A percentile compares a stretch with the other conserved stretches of the same genome.
phyloP scores from a whole-genome alignment of 2,113 vertebrate species.

The Syngnathus typhle region DNA sequence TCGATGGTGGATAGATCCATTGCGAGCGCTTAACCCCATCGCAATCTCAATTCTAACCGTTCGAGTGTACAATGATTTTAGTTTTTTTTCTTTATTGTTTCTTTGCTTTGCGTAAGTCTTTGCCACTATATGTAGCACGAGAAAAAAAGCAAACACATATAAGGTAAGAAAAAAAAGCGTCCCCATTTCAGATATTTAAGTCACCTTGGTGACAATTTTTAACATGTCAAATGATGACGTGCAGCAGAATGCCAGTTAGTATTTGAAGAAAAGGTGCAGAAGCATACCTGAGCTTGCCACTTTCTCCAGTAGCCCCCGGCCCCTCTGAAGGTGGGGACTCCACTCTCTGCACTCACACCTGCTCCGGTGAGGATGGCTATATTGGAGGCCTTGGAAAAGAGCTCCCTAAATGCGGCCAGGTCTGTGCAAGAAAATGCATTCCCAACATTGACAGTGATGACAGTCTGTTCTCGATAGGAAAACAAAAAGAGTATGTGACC shows the following conservation, averaged over 20 bases:
- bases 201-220: neutral
- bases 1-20: no score
- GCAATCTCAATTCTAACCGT: no score
- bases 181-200: no score
- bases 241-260: neutral
- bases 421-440: constrained; percentile 56
- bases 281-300: constrained; percentile 86
- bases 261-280: neutral
- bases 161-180: no score
- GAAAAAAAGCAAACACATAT: no score
- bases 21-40: no score
- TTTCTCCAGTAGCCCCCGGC: constrained; percentile 90
- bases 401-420: constrained; percentile 81
- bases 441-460: neutral
- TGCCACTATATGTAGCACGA: no score
- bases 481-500: neutral
- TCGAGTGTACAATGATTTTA: no score
- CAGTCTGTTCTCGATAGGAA: neutral
- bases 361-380: constrained; percentile 87
- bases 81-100: no score
- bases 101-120: no score
- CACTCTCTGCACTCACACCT: constrained; percentile 91
- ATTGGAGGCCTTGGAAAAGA: constrained; percentile 83
- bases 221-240: neutral
- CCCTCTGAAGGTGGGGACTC: constrained; percentile 92